Conservation (phyloP, 2,113 vertebrate species). For the Triplophysa dalaica region DNA sequence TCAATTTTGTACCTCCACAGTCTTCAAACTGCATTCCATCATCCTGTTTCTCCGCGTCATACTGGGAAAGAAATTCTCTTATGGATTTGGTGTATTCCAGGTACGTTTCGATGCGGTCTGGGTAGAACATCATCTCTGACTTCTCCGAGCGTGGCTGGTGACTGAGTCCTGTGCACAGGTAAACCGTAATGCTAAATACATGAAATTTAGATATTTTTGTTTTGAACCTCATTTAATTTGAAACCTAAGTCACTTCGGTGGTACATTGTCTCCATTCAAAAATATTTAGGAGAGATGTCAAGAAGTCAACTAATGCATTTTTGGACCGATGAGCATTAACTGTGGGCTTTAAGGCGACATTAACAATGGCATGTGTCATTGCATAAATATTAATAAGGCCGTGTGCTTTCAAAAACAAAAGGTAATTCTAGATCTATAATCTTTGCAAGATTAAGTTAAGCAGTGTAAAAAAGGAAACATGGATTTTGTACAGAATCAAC, state of each 20-base stretch:
- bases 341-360: neutral
- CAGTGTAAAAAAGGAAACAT: no score
- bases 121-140: constrained; percentile 78
- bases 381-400: no score
- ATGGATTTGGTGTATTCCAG: constrained; percentile 73
- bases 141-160: constrained; percentile 71
- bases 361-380: neutral
- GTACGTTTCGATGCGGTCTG: constrained; percentile 66
- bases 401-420: no score
- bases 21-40: constrained; percentile 80
- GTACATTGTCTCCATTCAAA: no score
- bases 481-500: no score
- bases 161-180: constrained; percentile 66
- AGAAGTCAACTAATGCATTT: neutral
- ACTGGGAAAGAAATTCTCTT: constrained; percentile 68
- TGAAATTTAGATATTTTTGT: neutral
- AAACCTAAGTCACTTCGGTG: no score
- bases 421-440: no score
- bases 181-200: neutral
- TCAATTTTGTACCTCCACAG: constrained; percentile 77
- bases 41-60: constrained; percentile 67
- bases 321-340: neutral
- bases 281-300: no score
- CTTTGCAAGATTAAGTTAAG: no score
- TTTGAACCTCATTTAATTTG: neutral